Percentiles rank a stretch among this genome's conserved stretches.
These are phyloP conservation scores for Pyrgus malvae DNA, from an alignment of 2,888 invertebrate genomes.

Conservation along the genomic window DNA sequence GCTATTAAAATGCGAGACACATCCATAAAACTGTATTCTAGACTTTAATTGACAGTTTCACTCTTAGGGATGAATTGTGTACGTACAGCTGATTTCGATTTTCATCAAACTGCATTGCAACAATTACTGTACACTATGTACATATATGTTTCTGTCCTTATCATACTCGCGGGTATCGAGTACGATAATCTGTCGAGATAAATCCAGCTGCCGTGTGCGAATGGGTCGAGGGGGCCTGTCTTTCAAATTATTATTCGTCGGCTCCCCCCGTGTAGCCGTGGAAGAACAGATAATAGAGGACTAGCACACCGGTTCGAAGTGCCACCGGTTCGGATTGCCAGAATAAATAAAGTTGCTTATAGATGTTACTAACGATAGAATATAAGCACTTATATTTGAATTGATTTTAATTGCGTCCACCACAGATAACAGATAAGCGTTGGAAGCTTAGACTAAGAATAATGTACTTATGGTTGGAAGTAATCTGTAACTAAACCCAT, in stretches of 20 bases:
- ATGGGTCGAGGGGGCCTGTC: slow-evolving; percentile 49
- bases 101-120: slow-evolving; percentile 32
- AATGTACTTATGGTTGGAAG: too few relatives aligned
- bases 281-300: slow-evolving; percentile 10
- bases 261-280: slow-evolving; percentile 43
- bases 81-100: slow-evolving; percentile 10
- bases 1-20: slow-evolving; percentile 5
- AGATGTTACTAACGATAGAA: slow-evolving; percentile 7
- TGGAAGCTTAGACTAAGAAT: too few relatives aligned
- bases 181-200: slow-evolving; percentile 63
- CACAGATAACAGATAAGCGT: slow-evolving; percentile 4
- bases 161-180: slow-evolving; percentile 46
- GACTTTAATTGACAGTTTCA: background rate
- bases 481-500: too few relatives aligned
- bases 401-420: background rate
- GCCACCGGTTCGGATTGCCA: too few relatives aligned
- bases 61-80: background rate
- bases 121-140: background rate
- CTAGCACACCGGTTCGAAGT: slow-evolving; percentile 17
- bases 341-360: background rate
- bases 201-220: slow-evolving; percentile 50
- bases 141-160: slow-evolving; percentile 40
- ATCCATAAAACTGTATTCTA: background rate
- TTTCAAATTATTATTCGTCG: slow-evolving; percentile 57
- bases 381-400: background rate